Base-by-base conservation (phyloP, 2,797 vertebrate species). In the Muraenolepis orangiensis region DNA sequence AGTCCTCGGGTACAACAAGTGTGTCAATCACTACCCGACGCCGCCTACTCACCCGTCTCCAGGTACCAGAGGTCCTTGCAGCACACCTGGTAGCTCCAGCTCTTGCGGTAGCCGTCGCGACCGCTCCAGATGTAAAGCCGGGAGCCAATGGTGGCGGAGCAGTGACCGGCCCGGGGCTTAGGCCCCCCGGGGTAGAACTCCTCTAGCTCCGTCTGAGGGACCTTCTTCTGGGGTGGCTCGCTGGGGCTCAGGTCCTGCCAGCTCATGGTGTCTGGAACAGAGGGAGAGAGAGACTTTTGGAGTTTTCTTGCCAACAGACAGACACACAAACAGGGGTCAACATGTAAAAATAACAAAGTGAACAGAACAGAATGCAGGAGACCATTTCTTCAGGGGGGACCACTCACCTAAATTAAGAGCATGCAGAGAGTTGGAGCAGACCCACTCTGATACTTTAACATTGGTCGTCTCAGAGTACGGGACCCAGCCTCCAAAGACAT, bases 21-120 rank as follows among this genome's bases (percentile, higher is more conserved):
- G 4, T 64, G 11, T 64, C 57, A 26, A 64, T 26, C 2, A 13
- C 8, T 3, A 23, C 57, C 57, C 6, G 57, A 23, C 57, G n/a
- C 57, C 1, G 23, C 51, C 51, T 18, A 29, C 94, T 93, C 90
- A 99, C 97, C 97, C 78, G 96, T 98, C 91, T 99, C 98, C 89
- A 99, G 94, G 89, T 96, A 99, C 97, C 98, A 99, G 78, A 99
- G 95, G 88, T 99, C 98, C 85, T 97, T 98, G 91, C 96, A 98
- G 94, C 98, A 99, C 75, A 99, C 96, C 92, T 99, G 98, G 93
- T 95, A 97, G 88, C 96, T 97, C 90, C 96, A 95, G 85, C 90
- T 96, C 90, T 98, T 99, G 72, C 93, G 94, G 90, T 96, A 99
- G 32, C 97, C 96, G 34, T 99, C 97, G 32, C 98, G 95, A 46